Conservation (phyloP, 2,888 invertebrate genomes). For the Sialis lutaria region DNA sequence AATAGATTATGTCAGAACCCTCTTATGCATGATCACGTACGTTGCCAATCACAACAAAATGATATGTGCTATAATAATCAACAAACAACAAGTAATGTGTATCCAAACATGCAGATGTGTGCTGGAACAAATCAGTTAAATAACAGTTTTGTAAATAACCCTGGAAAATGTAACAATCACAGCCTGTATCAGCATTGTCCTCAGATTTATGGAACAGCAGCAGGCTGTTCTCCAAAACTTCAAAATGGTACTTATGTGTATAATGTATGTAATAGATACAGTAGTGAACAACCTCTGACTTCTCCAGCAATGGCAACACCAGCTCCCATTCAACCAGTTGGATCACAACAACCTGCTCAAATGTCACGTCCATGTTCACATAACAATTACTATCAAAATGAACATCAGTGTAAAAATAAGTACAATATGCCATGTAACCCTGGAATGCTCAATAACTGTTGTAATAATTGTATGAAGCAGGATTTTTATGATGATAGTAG, state of each 20-base stretch:
- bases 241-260: constrained; percentile 10
- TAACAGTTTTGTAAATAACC: not conserved
- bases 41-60: not conserved
- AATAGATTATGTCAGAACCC: not conserved
- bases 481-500: constrained; percentile 13
- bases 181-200: not conserved
- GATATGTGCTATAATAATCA: constrained; percentile 6
- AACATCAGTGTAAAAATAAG: constrained; percentile 9
- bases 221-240: not conserved
- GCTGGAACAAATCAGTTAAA: constrained; percentile 16
- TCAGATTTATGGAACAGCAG: not conserved
- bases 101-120: constrained; percentile 11
- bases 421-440: constrained; percentile 10
- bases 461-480: constrained; percentile 17
- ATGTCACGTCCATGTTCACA: constrained; percentile 21
- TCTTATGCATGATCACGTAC: not conserved
- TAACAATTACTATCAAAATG: constrained; percentile 11
- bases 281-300: constrained; percentile 13
- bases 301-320: constrained; percentile 23
- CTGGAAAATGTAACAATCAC: not conserved
- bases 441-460: constrained; percentile 13
- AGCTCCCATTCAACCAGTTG: constrained; percentile 19
- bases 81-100: constrained; percentile 9
- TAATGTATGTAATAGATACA: constrained; percentile 12
- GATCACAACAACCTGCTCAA: constrained; percentile 20